Percentiles rank a stretch among this genome's conserved stretches.
Evolutionary conservation across 2,888 invertebrate species (phyloP).

Genomic region (Slavum lentiscoides): DNA sequence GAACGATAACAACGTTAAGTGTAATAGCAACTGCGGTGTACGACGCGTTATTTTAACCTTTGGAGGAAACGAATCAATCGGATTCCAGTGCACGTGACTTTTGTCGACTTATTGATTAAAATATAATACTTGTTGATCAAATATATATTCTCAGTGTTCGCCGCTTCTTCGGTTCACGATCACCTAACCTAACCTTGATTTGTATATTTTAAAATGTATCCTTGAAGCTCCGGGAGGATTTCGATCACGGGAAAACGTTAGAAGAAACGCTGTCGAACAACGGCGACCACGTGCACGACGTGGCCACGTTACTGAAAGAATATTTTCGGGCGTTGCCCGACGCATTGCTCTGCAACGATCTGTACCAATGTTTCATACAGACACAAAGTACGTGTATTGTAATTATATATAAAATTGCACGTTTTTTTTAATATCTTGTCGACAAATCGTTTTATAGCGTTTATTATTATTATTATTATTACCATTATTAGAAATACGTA

Average conservation of each 20-base stretch:
- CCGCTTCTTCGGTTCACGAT: too few relatives aligned
- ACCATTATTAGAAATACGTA: slow-evolving; percentile 56
- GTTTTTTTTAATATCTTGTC: background rate
- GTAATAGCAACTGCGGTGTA: too few relatives aligned
- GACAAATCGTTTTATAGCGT: background rate
- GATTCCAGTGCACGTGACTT: too few relatives aligned
- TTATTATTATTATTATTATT: background rate
- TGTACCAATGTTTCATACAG: slow-evolving; percentile 86
- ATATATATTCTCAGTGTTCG: too few relatives aligned
- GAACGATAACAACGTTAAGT: too few relatives aligned
- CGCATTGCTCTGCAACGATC: slow-evolving; percentile 83
- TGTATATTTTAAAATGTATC: too few relatives aligned
- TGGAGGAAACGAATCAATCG: too few relatives aligned
- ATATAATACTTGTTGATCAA: too few relatives aligned
- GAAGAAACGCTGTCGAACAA: slow-evolving; percentile 70
- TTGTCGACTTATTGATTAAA: too few relatives aligned
- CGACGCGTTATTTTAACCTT: too few relatives aligned
- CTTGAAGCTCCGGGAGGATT: slow-evolving; percentile 80
- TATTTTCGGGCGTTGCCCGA: slow-evolving; percentile 91
- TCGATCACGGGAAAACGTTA: slow-evolving; percentile 73
- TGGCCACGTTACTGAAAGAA: slow-evolving; percentile 89
- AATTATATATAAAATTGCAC: background rate
- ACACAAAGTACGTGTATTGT: slow-evolving; percentile 74
- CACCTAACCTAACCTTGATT: too few relatives aligned
- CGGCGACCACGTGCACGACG: slow-evolving; percentile 88